Conservation (phyloP, 2,113 vertebrate species). For the Rynchops niger region DNA sequence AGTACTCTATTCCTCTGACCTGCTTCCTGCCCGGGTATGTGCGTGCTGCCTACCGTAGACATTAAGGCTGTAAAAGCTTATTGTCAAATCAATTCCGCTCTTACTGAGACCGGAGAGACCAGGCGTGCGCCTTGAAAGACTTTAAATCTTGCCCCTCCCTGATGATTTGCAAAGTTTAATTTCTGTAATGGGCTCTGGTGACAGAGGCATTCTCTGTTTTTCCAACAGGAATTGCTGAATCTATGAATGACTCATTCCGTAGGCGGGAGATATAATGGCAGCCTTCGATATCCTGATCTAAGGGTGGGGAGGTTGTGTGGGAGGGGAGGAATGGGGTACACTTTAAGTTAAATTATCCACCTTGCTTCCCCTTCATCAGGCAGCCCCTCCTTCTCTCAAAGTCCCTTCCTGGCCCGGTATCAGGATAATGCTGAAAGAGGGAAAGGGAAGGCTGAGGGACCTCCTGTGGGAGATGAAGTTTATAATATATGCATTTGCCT, state of each 20-base stretch:
- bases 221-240: slow-evolving; percentile 67
- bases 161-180: slow-evolving; percentile 73
- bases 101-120: background rate
- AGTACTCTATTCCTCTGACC: background rate
- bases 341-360: slow-evolving; percentile 28
- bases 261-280: slow-evolving; percentile 43
- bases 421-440: background rate
- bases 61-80: slow-evolving; percentile 3
- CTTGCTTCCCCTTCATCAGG: slow-evolving; percentile 24
- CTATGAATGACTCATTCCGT: slow-evolving; percentile 52
- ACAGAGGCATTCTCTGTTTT: slow-evolving; percentile 40
- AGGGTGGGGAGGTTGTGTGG: slow-evolving; percentile 26
- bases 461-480: slow-evolving; percentile 65
- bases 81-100: slow-evolving; percentile 48
- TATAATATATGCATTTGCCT: slow-evolving; percentile 75
- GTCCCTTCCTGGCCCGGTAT: background rate
- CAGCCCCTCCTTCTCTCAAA: background rate
- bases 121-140: slow-evolving; percentile 38
- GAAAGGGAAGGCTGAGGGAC: slow-evolving; percentile 37
- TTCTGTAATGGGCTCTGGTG: slow-evolving; percentile 64
- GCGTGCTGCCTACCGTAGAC: background rate
- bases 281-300: slow-evolving; percentile 58
- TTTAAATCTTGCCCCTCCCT: slow-evolving; percentile 56
- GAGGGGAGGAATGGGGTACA: background rate
- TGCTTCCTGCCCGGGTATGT: background rate